Conservation (phyloP, 2,113 vertebrate species). For the Ailurus styani region DNA sequence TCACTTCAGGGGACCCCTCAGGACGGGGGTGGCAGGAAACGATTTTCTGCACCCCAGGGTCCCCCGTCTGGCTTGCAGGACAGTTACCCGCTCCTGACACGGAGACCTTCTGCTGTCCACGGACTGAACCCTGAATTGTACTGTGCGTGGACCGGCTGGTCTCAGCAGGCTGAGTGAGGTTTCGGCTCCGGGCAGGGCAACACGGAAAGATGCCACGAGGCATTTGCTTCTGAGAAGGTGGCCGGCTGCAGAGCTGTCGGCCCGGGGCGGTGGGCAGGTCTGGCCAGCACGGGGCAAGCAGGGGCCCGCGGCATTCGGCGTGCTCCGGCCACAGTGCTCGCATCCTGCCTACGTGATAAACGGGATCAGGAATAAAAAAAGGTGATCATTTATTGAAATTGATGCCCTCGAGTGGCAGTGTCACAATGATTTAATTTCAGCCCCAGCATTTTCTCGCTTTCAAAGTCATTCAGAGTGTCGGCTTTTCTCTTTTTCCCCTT, state of each 20-base stretch:
- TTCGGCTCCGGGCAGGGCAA: not conserved
- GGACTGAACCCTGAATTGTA: not conserved
- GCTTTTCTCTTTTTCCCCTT: slow-evolving; percentile 49
- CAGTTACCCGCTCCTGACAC: no score
- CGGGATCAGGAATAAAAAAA: not conserved
- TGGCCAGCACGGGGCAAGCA: rapidly evolving
- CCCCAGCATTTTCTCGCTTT: slow-evolving; percentile 62
- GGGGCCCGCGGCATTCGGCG: not conserved
- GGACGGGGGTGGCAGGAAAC: not conserved
- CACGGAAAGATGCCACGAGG: not conserved
- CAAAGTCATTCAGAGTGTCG: slow-evolving; percentile 58
- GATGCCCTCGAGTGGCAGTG: slow-evolving; percentile 53
- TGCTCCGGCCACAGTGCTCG: not conserved
- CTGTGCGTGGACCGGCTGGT: not conserved
- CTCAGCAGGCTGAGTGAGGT: not conserved
- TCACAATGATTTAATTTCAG: slow-evolving; percentile 75
- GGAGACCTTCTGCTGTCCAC: not conserved
- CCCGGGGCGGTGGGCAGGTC: not conserved
- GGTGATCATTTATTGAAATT: slow-evolving; percentile 71
- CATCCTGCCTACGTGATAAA: not conserved
- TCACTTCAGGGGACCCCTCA: not conserved
- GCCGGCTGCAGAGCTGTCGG: not conserved
- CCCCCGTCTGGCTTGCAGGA: not conserved
- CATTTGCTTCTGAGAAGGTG: not conserved
- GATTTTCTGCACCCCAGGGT: not conserved